A percentile compares a stretch with the other conserved stretches of the same genome.
Conservation (phyloP, 2,113 vertebrate genomes). For the Ictidomys tridecemlineatus region DNA sequence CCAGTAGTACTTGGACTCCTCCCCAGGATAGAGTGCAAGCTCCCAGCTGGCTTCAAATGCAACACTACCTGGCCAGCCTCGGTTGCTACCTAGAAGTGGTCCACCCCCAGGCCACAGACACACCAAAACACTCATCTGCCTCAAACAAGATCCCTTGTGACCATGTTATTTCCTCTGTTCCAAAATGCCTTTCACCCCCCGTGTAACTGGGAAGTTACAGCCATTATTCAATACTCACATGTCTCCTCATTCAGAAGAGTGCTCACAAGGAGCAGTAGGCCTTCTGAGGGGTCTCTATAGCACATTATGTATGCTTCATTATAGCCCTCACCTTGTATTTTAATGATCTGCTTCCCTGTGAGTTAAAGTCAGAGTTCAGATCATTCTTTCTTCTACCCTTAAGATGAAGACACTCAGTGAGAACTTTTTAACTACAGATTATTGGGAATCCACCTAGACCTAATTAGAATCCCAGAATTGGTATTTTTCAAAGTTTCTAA, state of each 20-base stretch:
- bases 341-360: background rate
- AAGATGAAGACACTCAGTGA: background rate
- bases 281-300: background rate
- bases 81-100: background rate
- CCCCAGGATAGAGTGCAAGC: background rate
- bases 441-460: background rate
- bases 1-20: background rate
- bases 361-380: background rate
- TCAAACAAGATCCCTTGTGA: background rate
- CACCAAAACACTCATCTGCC: background rate
- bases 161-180: background rate
- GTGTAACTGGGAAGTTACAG: background rate
- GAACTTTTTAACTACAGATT: background rate
- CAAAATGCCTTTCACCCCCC: background rate
- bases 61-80: background rate
- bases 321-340: background rate
- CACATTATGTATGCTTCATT: background rate
- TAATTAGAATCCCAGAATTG: background rate
- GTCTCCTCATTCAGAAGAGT: background rate
- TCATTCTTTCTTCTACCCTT: background rate
- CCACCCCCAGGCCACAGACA: background rate
- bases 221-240: background rate
- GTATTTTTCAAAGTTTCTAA: background rate
- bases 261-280: background rate
- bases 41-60: background rate